Evolutionary conservation across 1,140 invertebrate species (phyloP), one percentile per base, ranked within the genome.

Genomic region (Acyrthosiphon pisum): DNA sequence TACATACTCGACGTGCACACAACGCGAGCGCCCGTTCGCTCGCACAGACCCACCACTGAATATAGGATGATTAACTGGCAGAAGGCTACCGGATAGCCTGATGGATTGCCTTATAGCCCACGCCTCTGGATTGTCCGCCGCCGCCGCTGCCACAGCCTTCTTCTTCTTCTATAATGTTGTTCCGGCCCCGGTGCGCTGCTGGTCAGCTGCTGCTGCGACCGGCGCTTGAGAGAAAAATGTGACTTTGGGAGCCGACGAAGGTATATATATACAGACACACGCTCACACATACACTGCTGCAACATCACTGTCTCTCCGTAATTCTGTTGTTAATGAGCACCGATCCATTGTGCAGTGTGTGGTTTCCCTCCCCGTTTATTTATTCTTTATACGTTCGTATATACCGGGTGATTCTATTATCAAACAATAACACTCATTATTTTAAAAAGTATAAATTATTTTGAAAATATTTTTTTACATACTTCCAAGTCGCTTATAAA

Each of bases 1-100:
- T 68, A 30, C 20, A 35, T 50, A 88, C 14, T n/a, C n/a, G 60
- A 76, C 89, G 48, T 26, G 37, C 37, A 18, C 53, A 90, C 53
- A 44, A 7, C 87, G 46, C 48, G 83, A 41, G 7, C 83, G 41
- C 83, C 8, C 88, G 88, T 37, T 35, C 88, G 48, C 90, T 44
- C 56, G 30, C 56, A 91, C 56, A 44, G 35, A n/a, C 60, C 60
- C 53, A 68, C 56, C 56, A 91, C 60, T 76, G n/a, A 22, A 53
- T 18, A 48, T 50, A 53, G 60, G 44, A 81, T 91, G 68, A 91
- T 91, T 91, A 81, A 91, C 90, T 81, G 46, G 91, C 68, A 84
- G 91, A 92, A 92, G 76, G 76, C 91, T 92, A 92, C 91, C 76
- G 91, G 91, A 84, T 53, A 37, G 91, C 44, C 91, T 92, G 91